Base-by-base conservation (phyloP, 2,888 invertebrate species). In the Cyclophora albipunctata region DNA sequence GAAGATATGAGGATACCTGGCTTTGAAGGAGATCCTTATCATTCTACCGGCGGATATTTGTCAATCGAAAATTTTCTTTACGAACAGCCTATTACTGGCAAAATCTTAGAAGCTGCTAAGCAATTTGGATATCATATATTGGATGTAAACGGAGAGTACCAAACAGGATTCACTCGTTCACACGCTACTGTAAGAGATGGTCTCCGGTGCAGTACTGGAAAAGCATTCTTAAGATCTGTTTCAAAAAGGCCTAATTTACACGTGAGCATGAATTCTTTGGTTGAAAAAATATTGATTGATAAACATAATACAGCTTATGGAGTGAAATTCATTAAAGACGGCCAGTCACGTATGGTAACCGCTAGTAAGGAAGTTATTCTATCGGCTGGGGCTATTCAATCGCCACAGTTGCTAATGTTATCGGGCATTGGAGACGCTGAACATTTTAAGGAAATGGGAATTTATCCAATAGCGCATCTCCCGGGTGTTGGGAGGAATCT, bases 321-420 rank as follows among this genome's bases (percentile, higher is more conserved):
- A 0, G 93, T 95, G 0, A 74, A 86, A 54, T 93, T 94, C 62
- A 90, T 82, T n/a, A 92, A 92, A 66, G 74, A 90, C 45, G 90
- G 90, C 2, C 73, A 82, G 3, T 84, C 81, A 5, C 84, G 82
- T 50, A 84, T 84, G n/a, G 90, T 93, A 0, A 85, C 80, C 55
- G 94, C 94, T 0, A 89, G 86, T 5, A 92, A 91, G 64, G 97
- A 97, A 79, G 91, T 98, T 0, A 94, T 98, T 55, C 74, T 98
- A 42, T 93, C 96, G 20, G 96, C 96, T 0, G 98, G 97, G 2
- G 81, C 96, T 0, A 90, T 97, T 57, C 94, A 95, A 68, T 93
- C 95, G 3, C 96, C 97, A 0, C 96, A 97, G 71, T 66, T 97
- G 20, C 84, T 98, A 40, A 95, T 96, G 95, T 73, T 97, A 43